Evolutionary conservation across 2,113 vertebrate genomes (phyloP), one percentile per base, ranked within the genome.

Genomic region (Piaya cayana): DNA sequence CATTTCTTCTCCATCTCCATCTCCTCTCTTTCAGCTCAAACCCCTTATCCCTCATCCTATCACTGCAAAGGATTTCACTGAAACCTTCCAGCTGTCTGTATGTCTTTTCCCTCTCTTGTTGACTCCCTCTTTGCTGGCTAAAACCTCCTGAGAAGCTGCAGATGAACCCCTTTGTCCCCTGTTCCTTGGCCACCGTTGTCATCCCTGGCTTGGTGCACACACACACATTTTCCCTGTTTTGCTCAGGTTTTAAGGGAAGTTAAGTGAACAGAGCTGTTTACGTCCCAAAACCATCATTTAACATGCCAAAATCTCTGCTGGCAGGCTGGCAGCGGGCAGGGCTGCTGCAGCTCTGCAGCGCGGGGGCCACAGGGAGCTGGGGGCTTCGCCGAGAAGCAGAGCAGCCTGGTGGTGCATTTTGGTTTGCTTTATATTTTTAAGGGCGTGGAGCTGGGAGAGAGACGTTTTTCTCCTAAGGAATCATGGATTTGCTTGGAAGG

Each of bases 271-370:
- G 58, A 63, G 65, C 70, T 81, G 76, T 90, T 93, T 86, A 9
- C 42, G 34, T 67, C 82, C 15, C 29, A 62, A 79, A 89, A 34
- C 6, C 36, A 17, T 47, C 55, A 7, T 63, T 79, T 56, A 22
- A 27, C 71, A 5, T 18, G 23, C 70, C 10, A 12, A n/a, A 23
- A 55, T 81, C 53, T 32, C 75, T 12, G 22, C 86, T 64, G 29
- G 43, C 25, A n/a, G 45, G 34, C 74, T 58, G 84, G 60, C 58
- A 52, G 79, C 26, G 2, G 2, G 58, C 56, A 20, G 69, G 60
- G 18, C 49, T 21, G 43, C 85, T 87, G 86, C 81, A 64, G 71
- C 63, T 80, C 91, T 70, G 89, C 93, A 78, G 92, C 42, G 7
- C 23, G 11, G 82, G 89, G 69, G 43, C 30, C 2, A 11, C 37